Evolutionary conservation across 2,113 vertebrate genomes (phyloP), one percentile per base, ranked within the genome.

Genomic region (Pollimyrus isidori): DNA sequence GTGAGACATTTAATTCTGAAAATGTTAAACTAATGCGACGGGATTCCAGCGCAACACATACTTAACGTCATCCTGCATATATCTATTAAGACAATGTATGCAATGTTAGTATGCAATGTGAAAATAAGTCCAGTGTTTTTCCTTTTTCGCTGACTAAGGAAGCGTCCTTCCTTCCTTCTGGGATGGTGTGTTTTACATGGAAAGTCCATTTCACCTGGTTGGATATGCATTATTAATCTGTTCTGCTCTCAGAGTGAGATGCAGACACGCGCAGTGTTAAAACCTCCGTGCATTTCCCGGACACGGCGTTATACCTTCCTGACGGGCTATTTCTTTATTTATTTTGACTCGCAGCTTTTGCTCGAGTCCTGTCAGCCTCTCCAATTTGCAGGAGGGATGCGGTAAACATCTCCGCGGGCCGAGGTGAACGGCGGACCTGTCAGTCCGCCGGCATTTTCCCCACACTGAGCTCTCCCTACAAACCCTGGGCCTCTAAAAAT

Each of bases 401-500:
- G 76, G 90, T 91, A 93, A 94, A 94, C 92, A 92, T 94, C 93
- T 93, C 92, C 90, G 88, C 92, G 0, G 93, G 93, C 88, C 83
- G 4, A 87, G 89, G 90, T 85, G 89, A 90, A 89, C 93, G 92
- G 50, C 92, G 89, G 87, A 93, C 90, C 90, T 91, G 93, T 93
- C 93, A 93, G 89, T 89, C 52, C 19, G 15, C 21, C 86, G 62
- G 90, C 91, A 89, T 50, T 90, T 50, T 90, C 90, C 73, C 89
- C 88, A 23, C 90, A 90, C 87, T 49, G 6, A 85, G 76, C 83
- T 92, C 89, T 69, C 50, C 9, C 10, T 90, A 86, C 93, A 93
- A 90, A 92, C 93, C 89, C 91, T 80, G 91, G 82, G 0, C 88
- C 89, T 92, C 93, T 94, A 94, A 95, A 95, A 95, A 95, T 95